Percentiles rank a stretch among this genome's conserved stretches.
phyloP scores from a whole-genome alignment of 2,888 invertebrate species.

The Ecliptopera silaceata region DNA sequence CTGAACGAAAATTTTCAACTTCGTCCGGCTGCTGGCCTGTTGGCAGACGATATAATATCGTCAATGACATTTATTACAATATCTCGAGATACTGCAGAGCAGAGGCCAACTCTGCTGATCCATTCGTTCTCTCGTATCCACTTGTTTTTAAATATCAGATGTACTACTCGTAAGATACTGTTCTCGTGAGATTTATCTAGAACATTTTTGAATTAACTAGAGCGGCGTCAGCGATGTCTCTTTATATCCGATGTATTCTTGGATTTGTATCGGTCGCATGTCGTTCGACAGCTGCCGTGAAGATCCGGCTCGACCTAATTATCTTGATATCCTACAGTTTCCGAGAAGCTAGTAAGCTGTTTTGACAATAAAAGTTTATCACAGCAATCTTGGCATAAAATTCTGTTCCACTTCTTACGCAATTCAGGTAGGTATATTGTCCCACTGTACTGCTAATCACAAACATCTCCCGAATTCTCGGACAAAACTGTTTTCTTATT shows the following conservation, averaged over 20 bases:
- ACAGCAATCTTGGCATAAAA: not conserved
- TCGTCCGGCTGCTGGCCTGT: slow-evolving; percentile 23
- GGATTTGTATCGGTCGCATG: slow-evolving; percentile 61
- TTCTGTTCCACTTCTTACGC: not conserved
- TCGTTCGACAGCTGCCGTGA: slow-evolving; percentile 71
- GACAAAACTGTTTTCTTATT: too few relatives aligned
- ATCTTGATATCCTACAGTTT: slow-evolving; percentile 36
- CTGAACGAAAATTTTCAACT: slow-evolving; percentile 18
- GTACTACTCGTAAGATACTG: slow-evolving; percentile 36
- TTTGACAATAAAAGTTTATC: not conserved
- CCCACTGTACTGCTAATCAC: too few relatives aligned
- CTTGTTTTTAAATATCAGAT: slow-evolving; percentile 43
- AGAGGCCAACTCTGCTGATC: slow-evolving; percentile 37
- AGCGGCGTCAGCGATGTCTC: slow-evolving; percentile 57
- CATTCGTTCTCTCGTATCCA: slow-evolving; percentile 40
- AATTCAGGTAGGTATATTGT: too few relatives aligned
- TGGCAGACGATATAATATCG: slow-evolving; percentile 34
- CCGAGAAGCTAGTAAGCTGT: slow-evolving; percentile 23
- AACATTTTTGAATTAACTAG: slow-evolving; percentile 56
- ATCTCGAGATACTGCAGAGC: slow-evolving; percentile 28
- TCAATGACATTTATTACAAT: slow-evolving; percentile 37
- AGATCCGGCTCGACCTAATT: slow-evolving; percentile 62
- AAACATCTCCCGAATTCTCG: too few relatives aligned
- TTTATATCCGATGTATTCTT: slow-evolving; percentile 70
- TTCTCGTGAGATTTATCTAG: slow-evolving; percentile 53